Conservation (phyloP, 2,888 invertebrate genomes). For the Celastrina argiolus region DNA sequence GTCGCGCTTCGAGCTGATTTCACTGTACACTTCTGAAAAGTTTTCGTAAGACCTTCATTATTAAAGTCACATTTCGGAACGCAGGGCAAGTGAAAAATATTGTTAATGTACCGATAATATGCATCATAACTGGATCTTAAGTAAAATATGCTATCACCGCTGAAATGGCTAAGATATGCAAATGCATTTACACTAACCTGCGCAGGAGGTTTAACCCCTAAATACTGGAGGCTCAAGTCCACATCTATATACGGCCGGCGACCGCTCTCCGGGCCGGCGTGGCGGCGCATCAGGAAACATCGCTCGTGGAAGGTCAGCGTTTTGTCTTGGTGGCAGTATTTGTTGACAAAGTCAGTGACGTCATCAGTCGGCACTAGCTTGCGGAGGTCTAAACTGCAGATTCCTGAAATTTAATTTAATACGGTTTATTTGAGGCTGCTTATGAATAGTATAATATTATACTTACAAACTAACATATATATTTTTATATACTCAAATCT, state of each 20-base stretch:
- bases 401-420: too few relatives aligned
- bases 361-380: slow-evolving; percentile 66
- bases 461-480: too few relatives aligned
- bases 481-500: too few relatives aligned
- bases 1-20: slow-evolving; percentile 60
- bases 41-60: background rate
- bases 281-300: slow-evolving; percentile 57
- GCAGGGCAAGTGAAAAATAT: too few relatives aligned
- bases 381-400: slow-evolving; percentile 72
- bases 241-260: slow-evolving; percentile 69
- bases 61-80: too few relatives aligned
- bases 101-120: too few relatives aligned
- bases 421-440: too few relatives aligned
- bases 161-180: too few relatives aligned
- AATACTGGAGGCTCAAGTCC: slow-evolving; percentile 66
- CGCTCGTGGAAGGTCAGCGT: slow-evolving; percentile 64
- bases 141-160: too few relatives aligned
- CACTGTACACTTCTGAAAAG: slow-evolving; percentile 46
- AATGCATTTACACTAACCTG: slow-evolving; percentile 38
- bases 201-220: slow-evolving; percentile 41
- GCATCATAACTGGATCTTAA: too few relatives aligned
- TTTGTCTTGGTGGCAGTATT: slow-evolving; percentile 52
- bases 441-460: too few relatives aligned
- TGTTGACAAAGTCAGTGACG: slow-evolving; percentile 51
- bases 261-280: slow-evolving; percentile 32